Evolutionary conservation across 2,797 vertebrate genomes (phyloP), one percentile per base, ranked within the genome.

Genomic region (Thripadectes ignobilis): DNA sequence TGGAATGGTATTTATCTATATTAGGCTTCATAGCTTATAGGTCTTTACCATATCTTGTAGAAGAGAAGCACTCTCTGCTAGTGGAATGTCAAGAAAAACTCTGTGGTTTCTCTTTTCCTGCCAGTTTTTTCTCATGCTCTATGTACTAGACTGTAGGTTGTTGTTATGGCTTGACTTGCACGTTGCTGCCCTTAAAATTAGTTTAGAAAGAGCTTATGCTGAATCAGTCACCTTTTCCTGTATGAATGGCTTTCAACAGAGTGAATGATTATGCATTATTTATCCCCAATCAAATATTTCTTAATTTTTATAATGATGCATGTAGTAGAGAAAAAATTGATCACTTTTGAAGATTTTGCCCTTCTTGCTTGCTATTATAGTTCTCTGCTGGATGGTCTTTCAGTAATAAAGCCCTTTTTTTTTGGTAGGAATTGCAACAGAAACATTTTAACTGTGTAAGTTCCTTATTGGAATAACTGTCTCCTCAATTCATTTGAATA

Each of bases 141-240:
- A 3, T 0, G 0, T 76, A 32, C 9, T 43, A 26, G 19, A 12
- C 34, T 54, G 7, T 21, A 19, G 45, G 30, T 66, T 81, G 39
- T 65, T 76, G 8, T 27, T 85, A 32, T 21, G n/a, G 9, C n/a
- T 74, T 73, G 43, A 51, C 13, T 87, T 89, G 27, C 2, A 27
- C 23, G 24, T 62, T 32, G 20, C 23, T 84, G 34, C 32, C 46
- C n/a, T 93, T 72, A 1, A 69, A 48, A 55, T 57, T 39, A 39
- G 27, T 81, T 90, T 86, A 61, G 23, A 51, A 81, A 71, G 63
- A 30, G 23, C 2, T 83, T 17, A 8, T 81, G 46, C 54, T 81
- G 71, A 54, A 45, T 84, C 41, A 78, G 14, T 24, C 39, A 17
- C 30, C 38, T 91, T 74, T 8, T 75, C 20, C 32, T 77, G 6